Percentiles rank a stretch among this genome's conserved stretches.
These are phyloP conservation scores for Amazona vittata DNA, from an alignment of 2,113 vertebrate genomes.

Conservation along the genomic window DNA sequence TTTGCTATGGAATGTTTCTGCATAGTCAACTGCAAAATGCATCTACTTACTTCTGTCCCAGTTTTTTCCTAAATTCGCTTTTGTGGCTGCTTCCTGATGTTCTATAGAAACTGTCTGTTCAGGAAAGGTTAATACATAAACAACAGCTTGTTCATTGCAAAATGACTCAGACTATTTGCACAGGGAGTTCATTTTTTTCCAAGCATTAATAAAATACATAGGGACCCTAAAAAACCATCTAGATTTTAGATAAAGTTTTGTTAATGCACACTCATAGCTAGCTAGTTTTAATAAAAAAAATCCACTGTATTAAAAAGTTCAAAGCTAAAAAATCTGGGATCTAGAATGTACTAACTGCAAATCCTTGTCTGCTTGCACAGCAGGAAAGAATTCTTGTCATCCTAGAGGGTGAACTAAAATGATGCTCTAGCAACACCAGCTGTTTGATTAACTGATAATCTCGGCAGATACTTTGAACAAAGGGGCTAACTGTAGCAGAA, in stretches of 20 bases:
- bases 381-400: not conserved
- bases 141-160: conserved; percentile 57
- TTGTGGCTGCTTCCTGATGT: conserved; percentile 38
- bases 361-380: not conserved
- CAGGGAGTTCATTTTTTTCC: conserved; percentile 6
- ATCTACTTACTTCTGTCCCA: conserved; percentile 58
- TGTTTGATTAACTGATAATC: not conserved
- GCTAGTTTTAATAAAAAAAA: not conserved
- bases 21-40: conserved; percentile 42
- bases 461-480: not conserved
- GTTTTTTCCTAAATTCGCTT: conserved; percentile 46
- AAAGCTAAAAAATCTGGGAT: not conserved
- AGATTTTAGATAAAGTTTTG: not conserved
- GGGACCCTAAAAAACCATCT: not conserved
- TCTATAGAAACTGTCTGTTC: conserved; percentile 42
- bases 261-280: not conserved
- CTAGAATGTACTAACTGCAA: not conserved
- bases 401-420: not conserved
- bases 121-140: conserved; percentile 52
- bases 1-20: conserved; percentile 63
- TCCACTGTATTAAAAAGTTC: not conserved
- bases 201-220: not conserved
- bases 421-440: not conserved
- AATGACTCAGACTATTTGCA: conserved; percentile 45
- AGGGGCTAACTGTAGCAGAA: not conserved